phyloP scores from a whole-genome alignment of 2,113 vertebrate species.

The Tachysurus fulvidraco region DNA sequence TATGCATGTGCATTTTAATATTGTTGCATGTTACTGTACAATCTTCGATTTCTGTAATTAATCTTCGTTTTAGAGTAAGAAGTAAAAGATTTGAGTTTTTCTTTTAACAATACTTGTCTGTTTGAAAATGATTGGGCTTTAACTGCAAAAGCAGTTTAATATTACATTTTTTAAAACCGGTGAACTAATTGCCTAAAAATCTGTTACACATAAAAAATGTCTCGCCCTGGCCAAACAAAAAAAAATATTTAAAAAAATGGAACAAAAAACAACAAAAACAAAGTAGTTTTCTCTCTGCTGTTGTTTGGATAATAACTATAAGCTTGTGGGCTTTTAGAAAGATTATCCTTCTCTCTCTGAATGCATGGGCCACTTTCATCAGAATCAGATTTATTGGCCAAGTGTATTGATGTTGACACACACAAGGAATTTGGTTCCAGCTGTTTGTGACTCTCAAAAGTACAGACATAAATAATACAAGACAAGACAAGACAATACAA shows the following conservation, averaged over 20 bases:
- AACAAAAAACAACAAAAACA: neutral
- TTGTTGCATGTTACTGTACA: neutral
- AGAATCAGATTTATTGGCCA: too few species aligned
- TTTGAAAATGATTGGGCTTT: neutral
- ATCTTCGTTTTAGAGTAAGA: neutral
- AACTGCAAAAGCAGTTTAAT: neutral
- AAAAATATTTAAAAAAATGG: neutral
- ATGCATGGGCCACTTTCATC: too few species aligned
- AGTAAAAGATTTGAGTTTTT: too few species aligned
- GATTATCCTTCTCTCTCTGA: too few species aligned
- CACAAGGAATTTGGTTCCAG: too few species aligned
- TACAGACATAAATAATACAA: too few species aligned
- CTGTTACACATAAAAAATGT: neutral
- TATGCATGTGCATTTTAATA: neutral
- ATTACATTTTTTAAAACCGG: neutral
- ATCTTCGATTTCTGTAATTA: neutral
- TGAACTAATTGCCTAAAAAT: neutral
- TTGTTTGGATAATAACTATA: neutral
- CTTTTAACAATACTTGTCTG: neutral
- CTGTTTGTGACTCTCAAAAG: too few species aligned
- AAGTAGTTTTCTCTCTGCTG: neutral
- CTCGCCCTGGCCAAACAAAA: neutral
- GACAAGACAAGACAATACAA: too few species aligned
- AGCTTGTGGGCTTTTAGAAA: too few species aligned
- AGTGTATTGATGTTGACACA: too few species aligned